Evolutionary conservation across 2,113 vertebrate genomes (phyloP), one percentile per base, ranked within the genome.

Genomic region (Anarrhichthys ocellatus): DNA sequence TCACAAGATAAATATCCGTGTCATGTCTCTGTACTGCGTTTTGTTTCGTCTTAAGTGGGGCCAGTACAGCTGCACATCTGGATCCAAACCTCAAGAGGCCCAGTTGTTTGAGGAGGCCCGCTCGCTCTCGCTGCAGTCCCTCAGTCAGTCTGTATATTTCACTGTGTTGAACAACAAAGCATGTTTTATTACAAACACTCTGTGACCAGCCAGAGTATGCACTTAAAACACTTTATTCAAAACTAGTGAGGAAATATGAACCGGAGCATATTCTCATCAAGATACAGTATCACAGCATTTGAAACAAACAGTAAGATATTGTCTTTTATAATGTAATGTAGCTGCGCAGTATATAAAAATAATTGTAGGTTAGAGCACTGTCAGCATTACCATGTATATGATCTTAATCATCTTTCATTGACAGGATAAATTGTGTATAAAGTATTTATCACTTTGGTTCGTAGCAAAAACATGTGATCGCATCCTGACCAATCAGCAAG

Each of bases 81-180:
- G 14, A 66, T 62, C 38, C 67, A 50, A 93, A 97, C 98, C 98
- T 97, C 75, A 99, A 89, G 69, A 98, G 95, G 73, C 97, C 97
- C 84, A 99, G 86, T 78, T 99, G 97, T 86, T 98, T 99, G 69
- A 96, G 87, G 42, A 99, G 96, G 71, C 96, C 94, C 0, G 95
- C 91, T 79, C 97, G 94, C 85, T 99, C 97, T 29, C 97, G 93
- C 89, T 99, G 96, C 15, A 98, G 94, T 56, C 95, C 94, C 90
- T 99, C 97, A 0, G 96, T 97, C 67, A 99, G 92, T 1, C 92
- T 86, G 90, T 97, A 99, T 20, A 99, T 94, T 82, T 99, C 97
- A 89, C 97, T 99, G 89, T 1, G 68, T 64, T 24, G n/a, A 69
- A 85, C 52, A 78, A 78, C 42, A 77, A 69, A 5, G 46, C 3